Percentiles rank a stretch among this genome's conserved stretches.
Evolutionary conservation across 2,888 invertebrate genomes (phyloP).

Genomic region (Cephonodes hylas): DNA sequence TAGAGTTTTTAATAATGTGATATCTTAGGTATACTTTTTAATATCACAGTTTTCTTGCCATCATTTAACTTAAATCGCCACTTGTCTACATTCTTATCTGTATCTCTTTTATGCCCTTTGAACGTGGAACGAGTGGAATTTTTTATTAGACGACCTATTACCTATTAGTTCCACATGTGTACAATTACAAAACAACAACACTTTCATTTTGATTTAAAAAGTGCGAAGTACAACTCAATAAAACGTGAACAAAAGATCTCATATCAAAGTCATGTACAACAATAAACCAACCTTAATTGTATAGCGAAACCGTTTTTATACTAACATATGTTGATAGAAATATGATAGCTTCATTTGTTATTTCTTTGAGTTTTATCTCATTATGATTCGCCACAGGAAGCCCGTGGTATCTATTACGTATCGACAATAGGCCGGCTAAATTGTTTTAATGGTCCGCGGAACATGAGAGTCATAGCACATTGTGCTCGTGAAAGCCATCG

Average conservation of each 20-base stretch:
- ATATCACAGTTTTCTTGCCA: not conserved
- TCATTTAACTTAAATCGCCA: not conserved
- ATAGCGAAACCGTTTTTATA: slow-evolving; percentile 43
- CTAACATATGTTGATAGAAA: slow-evolving; percentile 62
- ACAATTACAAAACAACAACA: not conserved
- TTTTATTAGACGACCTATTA: too few relatives aligned
- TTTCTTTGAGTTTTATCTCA: slow-evolving; percentile 65
- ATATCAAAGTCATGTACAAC: slow-evolving; percentile 27
- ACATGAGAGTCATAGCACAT: slow-evolving; percentile 69
- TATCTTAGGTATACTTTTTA: not conserved
- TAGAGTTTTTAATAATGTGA: not conserved
- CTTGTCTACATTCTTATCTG: too few relatives aligned
- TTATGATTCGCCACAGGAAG: slow-evolving; percentile 74
- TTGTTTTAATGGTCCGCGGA: slow-evolving; percentile 74
- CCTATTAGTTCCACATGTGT: not conserved
- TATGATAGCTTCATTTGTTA: slow-evolving; percentile 74
- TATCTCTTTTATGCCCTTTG: too few relatives aligned
- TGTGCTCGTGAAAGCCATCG: slow-evolving; percentile 60
- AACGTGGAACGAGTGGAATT: too few relatives aligned
- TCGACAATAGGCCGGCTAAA: slow-evolving; percentile 71
- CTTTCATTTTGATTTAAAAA: not conserved
- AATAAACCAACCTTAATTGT: slow-evolving; percentile 37
- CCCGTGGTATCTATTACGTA: slow-evolving; percentile 45
- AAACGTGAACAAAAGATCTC: slow-evolving; percentile 16
- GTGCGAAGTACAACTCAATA: slow-evolving; percentile 1